Evolutionary conservation across 1,140 invertebrate species (phyloP).

Genomic region (Brachionus koreanus): DNA sequence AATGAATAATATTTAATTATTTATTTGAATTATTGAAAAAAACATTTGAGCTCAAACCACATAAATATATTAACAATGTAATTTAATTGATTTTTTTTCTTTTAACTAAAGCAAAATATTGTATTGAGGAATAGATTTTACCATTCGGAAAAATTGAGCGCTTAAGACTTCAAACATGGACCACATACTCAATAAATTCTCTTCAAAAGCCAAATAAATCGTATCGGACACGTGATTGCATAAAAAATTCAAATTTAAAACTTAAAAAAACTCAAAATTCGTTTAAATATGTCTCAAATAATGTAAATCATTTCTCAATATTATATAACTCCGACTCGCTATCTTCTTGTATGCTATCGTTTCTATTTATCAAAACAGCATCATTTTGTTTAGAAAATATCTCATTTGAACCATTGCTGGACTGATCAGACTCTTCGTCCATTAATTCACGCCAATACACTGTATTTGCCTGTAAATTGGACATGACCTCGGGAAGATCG

Average conservation of each 20-base stretch:
- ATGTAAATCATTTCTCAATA: slow-evolving; percentile 1
- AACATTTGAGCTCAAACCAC: background rate
- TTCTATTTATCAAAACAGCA: background rate
- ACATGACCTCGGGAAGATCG: slow-evolving; percentile 25
- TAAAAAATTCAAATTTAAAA: background rate
- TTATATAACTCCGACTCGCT: background rate
- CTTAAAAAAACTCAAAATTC: background rate
- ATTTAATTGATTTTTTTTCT: background rate
- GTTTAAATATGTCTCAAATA: background rate
- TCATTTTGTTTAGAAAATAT: background rate
- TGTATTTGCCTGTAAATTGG: slow-evolving; percentile 33
- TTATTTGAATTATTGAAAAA: background rate
- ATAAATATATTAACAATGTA: background rate
- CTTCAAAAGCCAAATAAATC: background rate
- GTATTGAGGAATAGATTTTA: background rate
- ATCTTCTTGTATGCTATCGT: slow-evolving; percentile 23
- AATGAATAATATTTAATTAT: background rate
- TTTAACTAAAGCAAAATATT: background rate
- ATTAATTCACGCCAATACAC: slow-evolving; percentile 32
- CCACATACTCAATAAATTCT: background rate
- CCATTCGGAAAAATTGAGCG: background rate
- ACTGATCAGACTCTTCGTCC: background rate
- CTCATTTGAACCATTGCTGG: background rate
- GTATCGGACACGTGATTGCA: background rate
- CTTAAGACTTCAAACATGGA: background rate